These are phyloP conservation scores for Rattus norvegicus DNA, from an alignment of 2,113 vertebrate genomes.

Conservation along the genomic window DNA sequence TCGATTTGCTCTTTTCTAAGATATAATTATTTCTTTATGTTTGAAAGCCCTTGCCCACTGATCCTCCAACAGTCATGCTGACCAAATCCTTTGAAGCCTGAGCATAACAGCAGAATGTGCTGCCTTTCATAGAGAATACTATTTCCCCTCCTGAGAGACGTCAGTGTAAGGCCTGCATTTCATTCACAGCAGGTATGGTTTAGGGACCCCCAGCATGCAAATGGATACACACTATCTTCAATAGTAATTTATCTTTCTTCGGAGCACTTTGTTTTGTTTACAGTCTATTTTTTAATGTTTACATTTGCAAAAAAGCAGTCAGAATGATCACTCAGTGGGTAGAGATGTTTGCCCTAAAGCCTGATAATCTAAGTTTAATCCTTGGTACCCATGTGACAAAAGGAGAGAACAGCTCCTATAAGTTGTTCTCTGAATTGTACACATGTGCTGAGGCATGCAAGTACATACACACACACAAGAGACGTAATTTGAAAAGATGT, in stretches of 20 bases:
- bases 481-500: neutral
- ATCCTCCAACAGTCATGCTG: neutral
- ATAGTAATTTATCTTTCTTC: slow-evolving; percentile 1
- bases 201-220: neutral
- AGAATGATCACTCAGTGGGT: neutral
- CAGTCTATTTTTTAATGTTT: neutral
- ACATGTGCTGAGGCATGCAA: neutral
- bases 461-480: neutral
- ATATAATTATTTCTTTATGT: slow-evolving; percentile 3
- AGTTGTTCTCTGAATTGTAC: neutral
- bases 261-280: neutral
- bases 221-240: neutral
- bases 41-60: neutral
- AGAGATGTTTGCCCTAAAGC: too few species aligned
- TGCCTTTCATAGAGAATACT: neutral
- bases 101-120: neutral
- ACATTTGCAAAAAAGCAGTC: neutral
- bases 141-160: neutral
- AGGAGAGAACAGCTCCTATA: neutral
- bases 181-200: neutral
- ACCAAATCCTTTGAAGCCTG: neutral
- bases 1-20: slow-evolving; percentile 11
- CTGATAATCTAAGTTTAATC: neutral
- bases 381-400: neutral
- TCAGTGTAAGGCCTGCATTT: neutral